Evolutionary conservation across 2,797 vertebrate genomes (phyloP), one percentile per base, ranked within the genome.

Genomic region (Epinephelus coioides): DNA sequence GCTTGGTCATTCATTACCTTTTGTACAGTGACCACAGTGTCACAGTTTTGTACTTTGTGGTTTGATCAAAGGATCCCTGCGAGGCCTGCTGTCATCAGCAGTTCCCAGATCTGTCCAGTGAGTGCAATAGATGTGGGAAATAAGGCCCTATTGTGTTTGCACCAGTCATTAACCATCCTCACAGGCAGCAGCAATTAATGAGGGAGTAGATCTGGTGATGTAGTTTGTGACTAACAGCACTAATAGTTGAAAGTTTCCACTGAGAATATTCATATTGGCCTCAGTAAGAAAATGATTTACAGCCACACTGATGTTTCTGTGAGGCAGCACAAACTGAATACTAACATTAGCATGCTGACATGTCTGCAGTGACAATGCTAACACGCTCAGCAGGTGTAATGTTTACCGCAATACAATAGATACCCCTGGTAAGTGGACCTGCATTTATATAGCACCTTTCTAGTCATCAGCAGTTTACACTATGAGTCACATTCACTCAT

Each of bases 41-140:
- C 62, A 70, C 43, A 53, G 63, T 71, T 80, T 74, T 83, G 88
- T 84, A 91, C 87, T 90, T 91, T 92, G 84, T 86, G 65, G 72
- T 86, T 82, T 81, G 84, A 66, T 82, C 81, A 89, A 78, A 86
- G 38, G 75, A 66, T 83, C 56, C 84, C 9, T 40, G 21, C 1
- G 23, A 57, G 49, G 72, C 66, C 61, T 83, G 84, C 86, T 87
- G 82, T 68, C 77, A 72, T 90, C 90, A 90, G 86, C 83, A 83
- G 38, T 78, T 86, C 65, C n/a, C 15, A 61, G 79, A 79, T 82
- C 68, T 78, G 76, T n/a, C n/a, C 56, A 51, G 68, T 54, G 76
- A 86, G 55, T 43, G 56, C 56, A 17, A 30, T 60, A 76, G 50
- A 69, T 54, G 53, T 30, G 59, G 71, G 50, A 78, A 75, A 43